Base-by-base conservation (phyloP, 2,797 vertebrate species). In the Argyrosomus regius region DNA sequence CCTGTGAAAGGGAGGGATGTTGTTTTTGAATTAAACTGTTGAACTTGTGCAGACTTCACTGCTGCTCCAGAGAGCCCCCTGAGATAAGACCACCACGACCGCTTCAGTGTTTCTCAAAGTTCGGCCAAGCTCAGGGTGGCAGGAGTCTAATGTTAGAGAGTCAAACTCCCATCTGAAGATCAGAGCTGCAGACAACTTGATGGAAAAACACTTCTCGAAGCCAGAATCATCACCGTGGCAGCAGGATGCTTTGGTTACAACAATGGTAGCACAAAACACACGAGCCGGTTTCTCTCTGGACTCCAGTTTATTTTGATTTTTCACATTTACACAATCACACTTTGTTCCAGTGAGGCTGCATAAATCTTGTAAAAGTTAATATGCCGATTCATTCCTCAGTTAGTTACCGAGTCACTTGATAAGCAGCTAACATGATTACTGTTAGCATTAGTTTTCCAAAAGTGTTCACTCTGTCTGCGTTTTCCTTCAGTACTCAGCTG, bases 1-100 rank as follows among this genome's bases (percentile, higher is more conserved):
- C 80, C 49, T 8, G 35, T 63, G n/a, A 31, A 12, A 61, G 60
- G 62, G 61, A 72, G 77, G 72, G 68, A 26, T 59, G 81, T 82
- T 82, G 73, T 49, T 73, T 66, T 76, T 67, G 71, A 80, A 80
- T 88, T 82, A 71, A 76, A 64, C 53, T 69, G 73, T 72, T 54
- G 58, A 80, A 60, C 64, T 60, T 59, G 59, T 14, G 20, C 66
- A 58, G 28, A 50, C 45, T 71, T 31, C 7, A n/a, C 56, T 41
- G 48, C 69, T 22, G 63, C 64, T 13, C 9, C 2, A 12, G 13
- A 66, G 60, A 56, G 52, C 41, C 68, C 35, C 46, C 54, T 20
- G 75, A 72, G 48, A 84, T 65, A 57, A 74, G 77, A 88, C 84
- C 82, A 84, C 82, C 82, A 1, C 50, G 53, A 31, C 57, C 61